phyloP scores from a whole-genome alignment of 2,797 vertebrate genomes.

The Rhinoraja longicauda region DNA sequence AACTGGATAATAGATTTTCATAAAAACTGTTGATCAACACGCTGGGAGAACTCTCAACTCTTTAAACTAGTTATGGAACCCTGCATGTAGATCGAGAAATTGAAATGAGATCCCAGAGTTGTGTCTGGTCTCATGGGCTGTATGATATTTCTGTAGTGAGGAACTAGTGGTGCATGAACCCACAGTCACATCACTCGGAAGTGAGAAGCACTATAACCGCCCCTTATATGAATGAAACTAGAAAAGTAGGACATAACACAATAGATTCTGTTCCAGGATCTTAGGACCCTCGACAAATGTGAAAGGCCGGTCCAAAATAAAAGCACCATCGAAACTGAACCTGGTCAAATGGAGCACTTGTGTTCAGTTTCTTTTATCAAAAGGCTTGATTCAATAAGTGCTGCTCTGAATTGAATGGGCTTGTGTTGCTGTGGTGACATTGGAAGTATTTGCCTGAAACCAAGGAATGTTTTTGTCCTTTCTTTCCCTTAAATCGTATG shows the following conservation, averaged over 20 bases:
- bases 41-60: too few relatives aligned
- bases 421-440: slow-evolving; percentile 63
- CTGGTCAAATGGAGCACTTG: neutral
- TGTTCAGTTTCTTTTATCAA: neutral
- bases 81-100: neutral
- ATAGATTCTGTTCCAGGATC: neutral
- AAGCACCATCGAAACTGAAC: neutral
- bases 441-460: slow-evolving; percentile 55
- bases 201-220: neutral
- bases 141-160: neutral
- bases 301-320: neutral
- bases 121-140: neutral
- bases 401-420: slow-evolving; percentile 56
- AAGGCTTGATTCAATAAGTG: slow-evolving; percentile 18
- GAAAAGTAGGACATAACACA: neutral
- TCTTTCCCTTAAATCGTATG: slow-evolving; percentile 50
- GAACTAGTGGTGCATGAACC: neutral
- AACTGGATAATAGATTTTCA: neutral
- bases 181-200: neutral
- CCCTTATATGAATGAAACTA: neutral
- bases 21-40: neutral
- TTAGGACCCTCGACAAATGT: neutral
- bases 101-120: neutral
- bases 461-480: slow-evolving; percentile 60
- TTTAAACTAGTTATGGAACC: neutral